Evolutionary conservation across 2,888 invertebrate genomes (phyloP), one percentile per base, ranked within the genome.

Genomic region (Erebia epiphron): DNA sequence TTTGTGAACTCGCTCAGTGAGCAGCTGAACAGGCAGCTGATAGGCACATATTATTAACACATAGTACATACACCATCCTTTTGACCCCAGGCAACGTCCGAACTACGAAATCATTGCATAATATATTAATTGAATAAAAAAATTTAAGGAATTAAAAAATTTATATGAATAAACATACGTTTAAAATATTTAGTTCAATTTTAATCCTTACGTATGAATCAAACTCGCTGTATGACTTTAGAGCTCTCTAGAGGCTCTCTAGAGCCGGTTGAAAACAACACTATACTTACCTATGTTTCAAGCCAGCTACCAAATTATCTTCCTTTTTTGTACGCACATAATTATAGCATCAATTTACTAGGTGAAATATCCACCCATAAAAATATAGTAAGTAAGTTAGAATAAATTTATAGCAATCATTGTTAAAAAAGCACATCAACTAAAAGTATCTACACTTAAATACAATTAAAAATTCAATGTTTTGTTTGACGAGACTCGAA

Each of bases 361-460:
- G 54, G 54, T 16, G n/a, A 52, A 52, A 1, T 16, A 54, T 5
- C 16, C 16, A 54, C 10, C 16, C 16, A 54, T 18, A 18, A 54
- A 16, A 10, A 10, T 10, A 54, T 46, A 13, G 11, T 46, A 46
- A 46, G 54, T 54, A 10, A 10, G n/a, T n/a, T n/a, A n/a, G 18
- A 54, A 18, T 54, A 18, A 18, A 54, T 18, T 54, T 54, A 46
- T 54, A 54, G 54, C 16, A 54, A 54, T 54, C 16, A 54, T 54
- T 54, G 54, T 18, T 13, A 13, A 46, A 46, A 54, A 8, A 54
- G 54, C 9, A 26, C 21, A 56, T 18, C 5, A 1, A 26, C 26
- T 3, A 26, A 26, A 26, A 26, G 3, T 50, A 50, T 14, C n/a
- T 52, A 16, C 52, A 14, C 52, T 52, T 52, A n/a, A 8, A 7